Conservation (phyloP, 2,797 vertebrate species). For the Microcaecilia unicolor region DNA sequence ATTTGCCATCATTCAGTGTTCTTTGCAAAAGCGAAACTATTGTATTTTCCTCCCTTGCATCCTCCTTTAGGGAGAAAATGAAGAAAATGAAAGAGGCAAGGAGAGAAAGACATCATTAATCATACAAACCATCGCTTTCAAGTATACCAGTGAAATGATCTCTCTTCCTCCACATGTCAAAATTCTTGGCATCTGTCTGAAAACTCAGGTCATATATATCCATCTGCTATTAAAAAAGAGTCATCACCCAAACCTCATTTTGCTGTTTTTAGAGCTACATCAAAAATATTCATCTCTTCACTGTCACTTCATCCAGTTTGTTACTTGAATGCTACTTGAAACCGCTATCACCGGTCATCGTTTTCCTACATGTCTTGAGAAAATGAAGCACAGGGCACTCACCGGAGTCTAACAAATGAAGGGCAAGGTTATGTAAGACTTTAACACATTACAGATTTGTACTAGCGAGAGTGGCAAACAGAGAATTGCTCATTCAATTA, state of each 20-base stretch:
- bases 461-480: too few species aligned
- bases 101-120: conserved; percentile 34
- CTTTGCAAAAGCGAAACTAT: conserved; percentile 4
- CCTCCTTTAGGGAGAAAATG: conserved; percentile 11
- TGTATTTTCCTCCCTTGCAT: conserved; percentile 10
- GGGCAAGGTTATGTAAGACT: too few species aligned
- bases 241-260: conserved; percentile 42
- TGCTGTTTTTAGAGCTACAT: conserved; percentile 56
- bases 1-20: conserved; percentile 6
- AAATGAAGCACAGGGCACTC: not conserved
- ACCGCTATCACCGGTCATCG: conserved; percentile 9
- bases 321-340: conserved; percentile 28
- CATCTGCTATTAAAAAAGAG: conserved; percentile 45
- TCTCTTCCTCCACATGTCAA: conserved; percentile 39
- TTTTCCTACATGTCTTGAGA: conserved; percentile 2
- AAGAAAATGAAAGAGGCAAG: too few species aligned
- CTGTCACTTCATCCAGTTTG: conserved; percentile 45
- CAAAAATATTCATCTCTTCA: conserved; percentile 50
- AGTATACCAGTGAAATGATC: conserved; percentile 30
- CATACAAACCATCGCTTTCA: conserved; percentile 19
- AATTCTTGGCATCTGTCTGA: conserved; percentile 56
- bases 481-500: too few species aligned
- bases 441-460: too few species aligned
- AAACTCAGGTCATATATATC: conserved; percentile 54
- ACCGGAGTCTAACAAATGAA: not conserved